phyloP scores from a whole-genome alignment of 2,113 vertebrate species.

The Protomyctophum bolini region DNA sequence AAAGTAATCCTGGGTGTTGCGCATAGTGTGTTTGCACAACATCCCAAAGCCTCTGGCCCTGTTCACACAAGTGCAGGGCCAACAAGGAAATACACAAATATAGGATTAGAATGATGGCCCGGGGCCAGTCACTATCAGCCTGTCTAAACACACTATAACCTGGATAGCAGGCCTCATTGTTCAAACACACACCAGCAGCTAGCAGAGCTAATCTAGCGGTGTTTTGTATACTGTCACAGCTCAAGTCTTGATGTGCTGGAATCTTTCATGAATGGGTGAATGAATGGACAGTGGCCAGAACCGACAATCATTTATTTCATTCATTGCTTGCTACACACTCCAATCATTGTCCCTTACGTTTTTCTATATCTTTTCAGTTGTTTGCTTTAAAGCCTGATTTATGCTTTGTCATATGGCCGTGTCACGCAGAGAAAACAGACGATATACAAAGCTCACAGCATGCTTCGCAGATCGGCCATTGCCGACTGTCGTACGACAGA shows the following conservation, averaged over 20 bases:
- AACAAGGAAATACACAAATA: conserved; percentile 71
- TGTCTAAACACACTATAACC: conserved; percentile 65
- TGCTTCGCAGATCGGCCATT: no score
- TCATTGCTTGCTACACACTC: neutral
- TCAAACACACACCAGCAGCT: conserved; percentile 41
- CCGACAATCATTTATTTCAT: neutral
- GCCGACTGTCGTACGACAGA: no score
- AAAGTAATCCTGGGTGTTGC: conserved; percentile 53
- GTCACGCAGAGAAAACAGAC: no score
- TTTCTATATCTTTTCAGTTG: neutral
- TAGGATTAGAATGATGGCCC: conserved; percentile 59
- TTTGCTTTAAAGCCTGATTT: neutral
- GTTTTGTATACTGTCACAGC: neutral
- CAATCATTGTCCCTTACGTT: neutral
- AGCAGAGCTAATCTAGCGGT: conserved; percentile 34
- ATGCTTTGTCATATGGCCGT: no score
- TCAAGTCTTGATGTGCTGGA: neutral
- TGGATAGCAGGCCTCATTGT: conserved; percentile 42
- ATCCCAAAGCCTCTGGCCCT: conserved; percentile 30
- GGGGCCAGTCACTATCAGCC: conserved; percentile 62
- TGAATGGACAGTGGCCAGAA: neutral
- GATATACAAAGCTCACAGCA: no score
- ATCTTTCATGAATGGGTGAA: no score
- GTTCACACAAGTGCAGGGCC: conserved; percentile 58
- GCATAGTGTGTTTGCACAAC: conserved; percentile 60